phyloP scores from a whole-genome alignment of 2,888 invertebrate species.

The Autographa pulchrina region DNA sequence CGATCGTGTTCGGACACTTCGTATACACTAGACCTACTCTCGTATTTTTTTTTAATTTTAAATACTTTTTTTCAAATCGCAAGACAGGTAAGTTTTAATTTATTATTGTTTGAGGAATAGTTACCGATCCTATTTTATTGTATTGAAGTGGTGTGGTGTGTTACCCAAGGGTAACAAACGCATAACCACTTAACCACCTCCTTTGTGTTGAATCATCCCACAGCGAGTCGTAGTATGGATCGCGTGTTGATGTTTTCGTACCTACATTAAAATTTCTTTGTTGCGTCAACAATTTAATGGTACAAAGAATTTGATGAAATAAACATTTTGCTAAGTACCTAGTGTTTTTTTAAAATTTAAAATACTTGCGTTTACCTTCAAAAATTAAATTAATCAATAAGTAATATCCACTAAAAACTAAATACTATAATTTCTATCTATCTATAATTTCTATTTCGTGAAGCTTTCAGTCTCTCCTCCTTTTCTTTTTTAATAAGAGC shows the following conservation, averaged over 20 bases:
- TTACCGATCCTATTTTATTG: too few relatives aligned
- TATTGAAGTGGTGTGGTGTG: slow-evolving; percentile 1
- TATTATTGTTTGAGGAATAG: neutral
- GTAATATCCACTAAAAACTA: too few relatives aligned
- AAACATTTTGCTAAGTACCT: too few relatives aligned
- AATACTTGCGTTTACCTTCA: too few relatives aligned
- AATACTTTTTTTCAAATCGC: neutral
- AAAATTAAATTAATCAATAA: too few relatives aligned
- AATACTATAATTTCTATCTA: too few relatives aligned
- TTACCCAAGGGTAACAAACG: slow-evolving; percentile 23
- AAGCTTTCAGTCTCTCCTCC: too few relatives aligned
- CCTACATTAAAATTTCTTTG: slow-evolving; percentile 28
- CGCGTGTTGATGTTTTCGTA: slow-evolving; percentile 31
- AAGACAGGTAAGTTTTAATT: slow-evolving; percentile 32
- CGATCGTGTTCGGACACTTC: slow-evolving; percentile 16
- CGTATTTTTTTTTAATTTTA: neutral
- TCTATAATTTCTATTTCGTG: too few relatives aligned
- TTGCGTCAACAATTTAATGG: slow-evolving; percentile 28
- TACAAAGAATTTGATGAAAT: too few relatives aligned
- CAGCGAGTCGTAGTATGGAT: slow-evolving; percentile 27
- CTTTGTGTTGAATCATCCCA: slow-evolving; percentile 62
- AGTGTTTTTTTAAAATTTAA: too few relatives aligned
- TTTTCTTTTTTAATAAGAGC: too few relatives aligned
- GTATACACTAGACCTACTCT: neutral
- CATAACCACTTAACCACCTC: slow-evolving; percentile 23